phyloP scores from a whole-genome alignment of 2,797 vertebrate species.

The Pyrrhura leucotis region DNA sequence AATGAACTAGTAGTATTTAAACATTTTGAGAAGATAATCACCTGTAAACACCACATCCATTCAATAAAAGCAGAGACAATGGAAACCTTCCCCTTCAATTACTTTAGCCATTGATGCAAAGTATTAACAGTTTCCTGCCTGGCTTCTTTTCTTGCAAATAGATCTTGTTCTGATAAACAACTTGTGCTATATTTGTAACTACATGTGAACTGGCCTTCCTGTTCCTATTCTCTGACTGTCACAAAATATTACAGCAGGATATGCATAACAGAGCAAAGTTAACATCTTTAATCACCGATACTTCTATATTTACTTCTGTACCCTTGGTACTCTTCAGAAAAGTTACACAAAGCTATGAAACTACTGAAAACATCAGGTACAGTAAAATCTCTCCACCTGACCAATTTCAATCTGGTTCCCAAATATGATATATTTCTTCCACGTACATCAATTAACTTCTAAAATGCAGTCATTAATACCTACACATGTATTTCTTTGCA shows the following conservation, averaged over 20 bases:
- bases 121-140: conserved; percentile 84
- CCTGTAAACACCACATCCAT: conserved; percentile 68
- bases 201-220: conserved; percentile 72
- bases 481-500: neutral
- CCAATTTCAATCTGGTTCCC: neutral
- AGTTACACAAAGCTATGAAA: neutral
- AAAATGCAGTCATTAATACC: neutral
- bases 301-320: neutral
- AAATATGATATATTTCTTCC: neutral
- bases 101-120: conserved; percentile 76
- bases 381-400: neutral
- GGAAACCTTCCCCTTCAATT: conserved; percentile 83
- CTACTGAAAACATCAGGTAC: neutral
- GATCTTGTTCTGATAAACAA: conserved; percentile 72
- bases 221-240: conserved; percentile 66
- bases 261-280: conserved; percentile 16
- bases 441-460: neutral
- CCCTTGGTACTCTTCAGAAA: neutral
- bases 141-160: conserved; percentile 76
- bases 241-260: conserved; percentile 57
- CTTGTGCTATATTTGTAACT: conserved; percentile 79
- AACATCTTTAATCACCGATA: conserved; percentile 12
- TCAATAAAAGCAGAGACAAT: conserved; percentile 70
- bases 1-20: conserved; percentile 59
- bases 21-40: conserved; percentile 79